These are phyloP conservation scores for Belgica antarctica DNA, from an alignment of 2,888 invertebrate species.

Conservation along the genomic window DNA sequence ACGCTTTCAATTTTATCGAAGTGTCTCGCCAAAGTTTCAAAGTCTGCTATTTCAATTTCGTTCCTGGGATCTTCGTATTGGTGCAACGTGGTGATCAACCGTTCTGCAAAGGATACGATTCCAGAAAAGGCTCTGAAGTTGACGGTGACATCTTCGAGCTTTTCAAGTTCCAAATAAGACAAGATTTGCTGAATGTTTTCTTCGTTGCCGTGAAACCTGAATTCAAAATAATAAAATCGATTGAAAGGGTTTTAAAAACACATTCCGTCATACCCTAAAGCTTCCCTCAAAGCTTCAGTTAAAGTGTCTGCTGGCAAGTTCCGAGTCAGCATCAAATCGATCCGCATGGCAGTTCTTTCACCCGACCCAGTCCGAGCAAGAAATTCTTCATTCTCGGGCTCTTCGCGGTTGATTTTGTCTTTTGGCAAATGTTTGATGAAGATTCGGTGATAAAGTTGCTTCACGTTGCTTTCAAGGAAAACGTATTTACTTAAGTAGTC, in stretches of 20 bases:
- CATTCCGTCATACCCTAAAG: no score
- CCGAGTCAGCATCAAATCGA: slow-evolving; percentile 46
- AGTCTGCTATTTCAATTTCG: slow-evolving; percentile 70
- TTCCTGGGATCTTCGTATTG: slow-evolving; percentile 68
- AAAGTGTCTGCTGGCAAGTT: slow-evolving; percentile 49
- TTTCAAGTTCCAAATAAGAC: slow-evolving; percentile 48
- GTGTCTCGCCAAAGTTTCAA: slow-evolving; percentile 63
- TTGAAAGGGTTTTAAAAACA: no score
- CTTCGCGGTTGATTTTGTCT: slow-evolving; percentile 50
- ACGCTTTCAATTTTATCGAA: slow-evolving; percentile 56
- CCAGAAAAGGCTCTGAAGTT: slow-evolving; percentile 78
- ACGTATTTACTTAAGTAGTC: slow-evolving; percentile 70
- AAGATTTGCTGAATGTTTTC: slow-evolving; percentile 50
- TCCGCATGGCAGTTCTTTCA: slow-evolving; percentile 47
- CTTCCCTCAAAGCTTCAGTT: slow-evolving; percentile 54
- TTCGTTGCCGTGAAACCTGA: slow-evolving; percentile 54
- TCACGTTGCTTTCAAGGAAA: slow-evolving; percentile 59
- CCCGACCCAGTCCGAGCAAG: neutral
- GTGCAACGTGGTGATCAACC: slow-evolving; percentile 63
- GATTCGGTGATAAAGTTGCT: slow-evolving; percentile 60
- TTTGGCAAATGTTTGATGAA: slow-evolving; percentile 53
- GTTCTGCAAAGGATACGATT: slow-evolving; percentile 72
- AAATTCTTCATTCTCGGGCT: slow-evolving; percentile 50
- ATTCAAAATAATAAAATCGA: no score
- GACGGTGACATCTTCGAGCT: slow-evolving; percentile 51